phyloP scores from a whole-genome alignment of 2,113 vertebrate species.

The Neolamprologus fasciatus region DNA sequence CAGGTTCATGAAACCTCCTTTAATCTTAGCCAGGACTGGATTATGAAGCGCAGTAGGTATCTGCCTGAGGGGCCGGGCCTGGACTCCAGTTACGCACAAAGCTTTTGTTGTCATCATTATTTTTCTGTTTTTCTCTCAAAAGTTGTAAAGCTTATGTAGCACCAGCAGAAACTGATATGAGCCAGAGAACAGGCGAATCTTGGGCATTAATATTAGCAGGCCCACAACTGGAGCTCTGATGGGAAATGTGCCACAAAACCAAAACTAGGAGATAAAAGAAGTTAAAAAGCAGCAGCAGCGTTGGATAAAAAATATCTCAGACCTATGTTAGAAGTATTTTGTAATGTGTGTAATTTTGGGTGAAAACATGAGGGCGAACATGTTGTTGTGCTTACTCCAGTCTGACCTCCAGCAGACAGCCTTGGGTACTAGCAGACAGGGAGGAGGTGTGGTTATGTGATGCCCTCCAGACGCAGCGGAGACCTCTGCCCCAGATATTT shows the following conservation, averaged over 20 bases:
- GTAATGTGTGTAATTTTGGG: neutral
- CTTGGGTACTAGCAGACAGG: neutral
- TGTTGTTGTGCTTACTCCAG: neutral
- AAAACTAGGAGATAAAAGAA: neutral
- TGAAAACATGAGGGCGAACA: neutral
- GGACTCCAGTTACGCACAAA: neutral
- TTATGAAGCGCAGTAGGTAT: neutral
- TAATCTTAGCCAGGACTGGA: neutral
- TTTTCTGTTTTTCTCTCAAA: neutral
- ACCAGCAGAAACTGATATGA: neutral
- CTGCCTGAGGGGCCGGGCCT: neutral
- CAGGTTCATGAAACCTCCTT: neutral
- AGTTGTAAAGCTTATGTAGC: neutral
- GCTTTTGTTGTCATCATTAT: neutral
- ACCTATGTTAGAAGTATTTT: neutral
- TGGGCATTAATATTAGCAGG: neutral
- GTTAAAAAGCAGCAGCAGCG: neutral
- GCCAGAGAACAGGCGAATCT: neutral
- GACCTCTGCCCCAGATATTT: neutral
- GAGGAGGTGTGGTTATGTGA: neutral
- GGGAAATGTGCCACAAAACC: neutral
- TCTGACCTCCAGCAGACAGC: neutral
- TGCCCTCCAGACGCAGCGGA: neutral
- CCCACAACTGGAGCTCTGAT: neutral
- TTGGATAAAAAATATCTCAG: neutral